A percentile compares a stretch with the other conserved stretches of the same genome.
Evolutionary conservation across 2,113 vertebrate species (phyloP).

Genomic region (Notiomystis cincta): DNA sequence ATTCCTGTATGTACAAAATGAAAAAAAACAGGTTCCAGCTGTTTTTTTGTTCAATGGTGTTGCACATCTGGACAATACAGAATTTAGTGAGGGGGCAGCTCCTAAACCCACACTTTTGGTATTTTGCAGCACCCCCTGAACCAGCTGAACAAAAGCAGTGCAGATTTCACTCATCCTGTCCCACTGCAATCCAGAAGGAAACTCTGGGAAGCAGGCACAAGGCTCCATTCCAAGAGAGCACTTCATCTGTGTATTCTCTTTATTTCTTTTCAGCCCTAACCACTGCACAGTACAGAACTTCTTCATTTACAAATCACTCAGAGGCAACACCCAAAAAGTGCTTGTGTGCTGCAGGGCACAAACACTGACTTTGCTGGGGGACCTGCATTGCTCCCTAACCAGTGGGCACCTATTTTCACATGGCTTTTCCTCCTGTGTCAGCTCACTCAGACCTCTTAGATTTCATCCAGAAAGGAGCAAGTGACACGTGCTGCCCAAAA

Average conservation of each 20-base stretch:
- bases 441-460: rapidly evolving
- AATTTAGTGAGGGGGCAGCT: background rate
- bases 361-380: rapidly evolving
- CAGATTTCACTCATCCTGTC: background rate
- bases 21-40: background rate
- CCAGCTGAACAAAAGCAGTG: background rate
- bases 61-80: background rate
- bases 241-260: background rate
- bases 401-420: background rate
- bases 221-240: rapidly evolving
- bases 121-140: background rate
- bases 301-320: background rate
- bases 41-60: rapidly evolving
- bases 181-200: rapidly evolving
- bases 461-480: background rate
- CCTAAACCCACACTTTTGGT: background rate
- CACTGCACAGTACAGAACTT: background rate
- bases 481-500: background rate
- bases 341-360: background rate
- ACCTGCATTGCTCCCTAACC: rapidly evolving
- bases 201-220: background rate
- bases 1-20: rapidly evolving
- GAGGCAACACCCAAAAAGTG: background rate
- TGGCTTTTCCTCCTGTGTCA: background rate
- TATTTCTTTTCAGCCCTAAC: no score